Evolutionary conservation across 2,888 invertebrate genomes (phyloP).

Genomic region (Lithophane semibrunnea): DNA sequence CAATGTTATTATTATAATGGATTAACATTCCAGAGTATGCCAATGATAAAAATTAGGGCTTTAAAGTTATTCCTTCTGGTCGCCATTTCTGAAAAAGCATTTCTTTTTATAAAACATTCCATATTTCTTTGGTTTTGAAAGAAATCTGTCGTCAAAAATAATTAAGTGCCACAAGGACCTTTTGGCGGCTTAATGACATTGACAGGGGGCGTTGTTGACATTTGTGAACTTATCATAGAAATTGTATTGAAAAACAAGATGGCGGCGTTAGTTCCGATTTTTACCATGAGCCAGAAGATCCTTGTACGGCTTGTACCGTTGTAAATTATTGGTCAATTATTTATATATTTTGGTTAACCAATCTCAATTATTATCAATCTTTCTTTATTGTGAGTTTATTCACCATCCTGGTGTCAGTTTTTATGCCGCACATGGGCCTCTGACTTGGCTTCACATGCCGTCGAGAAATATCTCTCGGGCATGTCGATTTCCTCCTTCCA

Average conservation of each 20-base stretch:
- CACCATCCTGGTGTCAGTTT: no score
- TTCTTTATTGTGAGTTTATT: no score
- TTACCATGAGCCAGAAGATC: no score
- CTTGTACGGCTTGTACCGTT: no score
- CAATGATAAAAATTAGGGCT: slow-evolving; percentile 52
- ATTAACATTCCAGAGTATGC: slow-evolving; percentile 45
- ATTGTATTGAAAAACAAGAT: not conserved
- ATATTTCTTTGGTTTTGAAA: not conserved
- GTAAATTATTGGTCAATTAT: no score
- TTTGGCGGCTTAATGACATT: not conserved
- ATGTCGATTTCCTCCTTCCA: no score
- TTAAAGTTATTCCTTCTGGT: slow-evolving; percentile 16
- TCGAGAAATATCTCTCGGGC: no score
- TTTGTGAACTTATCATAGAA: not conserved
- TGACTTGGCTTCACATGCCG: no score
- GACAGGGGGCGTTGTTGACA: not conserved
- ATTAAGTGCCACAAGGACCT: not conserved
- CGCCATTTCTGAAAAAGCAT: slow-evolving; percentile 15
- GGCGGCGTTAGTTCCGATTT: not conserved
- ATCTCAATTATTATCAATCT: no score
- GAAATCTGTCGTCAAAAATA: not conserved
- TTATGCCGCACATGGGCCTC: no score
- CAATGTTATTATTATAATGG: slow-evolving; percentile 44
- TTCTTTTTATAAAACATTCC: slow-evolving; percentile 12
- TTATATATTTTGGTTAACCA: no score